A percentile compares a stretch with the other conserved stretches of the same genome.
Evolutionary conservation across 2,113 vertebrate species (phyloP).

Genomic region (Condylura cristata): DNA sequence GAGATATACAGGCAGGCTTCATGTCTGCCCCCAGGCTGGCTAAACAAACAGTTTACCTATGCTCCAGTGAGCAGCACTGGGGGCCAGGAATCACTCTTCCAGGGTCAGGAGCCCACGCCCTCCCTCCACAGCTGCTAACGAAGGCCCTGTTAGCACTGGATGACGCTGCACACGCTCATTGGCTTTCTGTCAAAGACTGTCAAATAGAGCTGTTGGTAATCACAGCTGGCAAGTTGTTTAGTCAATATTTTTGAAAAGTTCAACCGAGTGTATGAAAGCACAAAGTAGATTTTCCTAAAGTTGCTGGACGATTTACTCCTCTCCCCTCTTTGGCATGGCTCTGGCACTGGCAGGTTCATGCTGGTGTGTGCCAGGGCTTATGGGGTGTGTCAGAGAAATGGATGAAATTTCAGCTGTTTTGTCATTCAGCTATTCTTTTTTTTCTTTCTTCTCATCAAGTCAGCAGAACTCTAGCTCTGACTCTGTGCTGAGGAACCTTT

Average conservation of each 20-base stretch:
- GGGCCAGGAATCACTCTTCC: neutral
- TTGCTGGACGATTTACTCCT: neutral
- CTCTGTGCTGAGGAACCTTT: neutral
- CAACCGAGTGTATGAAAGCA: slow-evolving; percentile 73
- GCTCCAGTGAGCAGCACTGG: neutral
- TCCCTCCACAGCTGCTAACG: neutral
- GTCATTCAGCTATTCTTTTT: neutral
- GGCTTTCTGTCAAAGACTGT: slow-evolving; percentile 74
- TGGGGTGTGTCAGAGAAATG: neutral
- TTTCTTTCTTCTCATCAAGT: neutral
- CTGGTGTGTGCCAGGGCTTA: neutral
- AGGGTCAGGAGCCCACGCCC: neutral
- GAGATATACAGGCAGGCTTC: slow-evolving; percentile 53
- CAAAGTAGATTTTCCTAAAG: slow-evolving; percentile 56
- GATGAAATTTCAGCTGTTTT: neutral
- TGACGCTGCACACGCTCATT: slow-evolving; percentile 21
- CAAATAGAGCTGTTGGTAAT: slow-evolving; percentile 76
- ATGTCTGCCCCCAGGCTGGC: neutral
- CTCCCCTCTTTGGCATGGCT: neutral
- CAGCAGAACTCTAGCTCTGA: slow-evolving; percentile 41
- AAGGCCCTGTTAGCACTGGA: slow-evolving; percentile 46
- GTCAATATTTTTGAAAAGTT: slow-evolving; percentile 81
- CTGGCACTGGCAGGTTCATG: neutral
- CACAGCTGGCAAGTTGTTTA: slow-evolving; percentile 73
- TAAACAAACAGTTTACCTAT: neutral